Evolutionary conservation across 2,797 vertebrate genomes (phyloP).

Genomic region (Gymnothorax javanicus): DNA sequence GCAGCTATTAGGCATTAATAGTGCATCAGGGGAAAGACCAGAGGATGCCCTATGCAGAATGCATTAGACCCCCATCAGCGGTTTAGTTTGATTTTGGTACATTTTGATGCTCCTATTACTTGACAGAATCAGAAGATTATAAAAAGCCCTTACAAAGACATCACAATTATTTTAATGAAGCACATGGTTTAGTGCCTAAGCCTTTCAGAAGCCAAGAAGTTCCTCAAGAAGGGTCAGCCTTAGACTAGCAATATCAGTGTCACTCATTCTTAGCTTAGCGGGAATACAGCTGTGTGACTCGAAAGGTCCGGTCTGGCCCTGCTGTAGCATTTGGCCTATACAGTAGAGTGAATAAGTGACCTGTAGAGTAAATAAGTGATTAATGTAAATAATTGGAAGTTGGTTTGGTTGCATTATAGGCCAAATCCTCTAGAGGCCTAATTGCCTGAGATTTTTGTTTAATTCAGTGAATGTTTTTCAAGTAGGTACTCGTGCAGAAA

Average conservation of each 20-base stretch:
- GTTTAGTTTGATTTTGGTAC: not conserved
- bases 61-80: too few relatives aligned
- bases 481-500: too few relatives aligned
- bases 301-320: too few relatives aligned
- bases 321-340: not conserved
- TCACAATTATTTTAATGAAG: not conserved
- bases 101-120: not conserved
- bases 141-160: not conserved
- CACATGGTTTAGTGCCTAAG: not conserved
- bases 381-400: not conserved
- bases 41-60: not conserved
- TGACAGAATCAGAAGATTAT: not conserved
- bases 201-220: not conserved
- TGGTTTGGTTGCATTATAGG: not conserved
- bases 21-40: not conserved
- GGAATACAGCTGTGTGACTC: not conserved
- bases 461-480: not conserved
- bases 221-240: not conserved
- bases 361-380: not conserved
- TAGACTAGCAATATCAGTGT: not conserved
- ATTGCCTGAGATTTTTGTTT: not conserved
- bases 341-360: not conserved
- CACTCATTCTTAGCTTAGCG: not conserved
- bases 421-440: not conserved
- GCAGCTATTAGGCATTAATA: not conserved